Conservation (phyloP, 2,113 vertebrate genomes). For the Nasalis larvatus region DNA sequence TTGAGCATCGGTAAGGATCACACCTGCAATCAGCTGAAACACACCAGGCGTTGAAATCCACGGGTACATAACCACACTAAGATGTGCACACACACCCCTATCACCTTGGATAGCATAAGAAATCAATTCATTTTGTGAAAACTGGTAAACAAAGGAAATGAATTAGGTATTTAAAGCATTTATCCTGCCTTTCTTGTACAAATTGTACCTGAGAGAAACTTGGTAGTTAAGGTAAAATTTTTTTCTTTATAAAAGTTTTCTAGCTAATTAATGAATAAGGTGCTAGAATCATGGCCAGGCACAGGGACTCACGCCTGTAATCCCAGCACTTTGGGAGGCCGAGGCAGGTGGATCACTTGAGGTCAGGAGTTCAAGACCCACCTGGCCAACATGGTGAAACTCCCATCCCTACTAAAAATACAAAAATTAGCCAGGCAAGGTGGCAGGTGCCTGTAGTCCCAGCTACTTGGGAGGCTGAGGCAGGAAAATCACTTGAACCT, state of each 20-base stretch:
- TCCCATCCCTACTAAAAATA: no score
- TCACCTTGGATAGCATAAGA: background rate
- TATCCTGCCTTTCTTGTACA: background rate
- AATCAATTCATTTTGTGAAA: background rate
- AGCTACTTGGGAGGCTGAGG: no score
- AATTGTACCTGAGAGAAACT: background rate
- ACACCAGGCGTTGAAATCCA: background rate
- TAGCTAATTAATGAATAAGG: background rate
- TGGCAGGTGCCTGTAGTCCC: no score
- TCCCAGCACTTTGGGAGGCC: no score
- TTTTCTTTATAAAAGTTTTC: background rate
- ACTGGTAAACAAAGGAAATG: background rate
- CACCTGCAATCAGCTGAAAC: background rate
- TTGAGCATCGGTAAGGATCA: background rate
- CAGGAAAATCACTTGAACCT: no score
- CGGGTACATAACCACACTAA: background rate
- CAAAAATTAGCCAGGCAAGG: no score
- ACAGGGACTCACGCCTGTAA: no score
- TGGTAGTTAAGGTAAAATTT: background rate
- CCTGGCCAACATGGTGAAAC: background rate
- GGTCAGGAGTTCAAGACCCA: background rate
- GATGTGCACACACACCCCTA: background rate
- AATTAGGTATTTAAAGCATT: background rate
- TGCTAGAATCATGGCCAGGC: background rate
- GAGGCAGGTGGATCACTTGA: background rate